These are phyloP conservation scores for Merodon equestris DNA, from an alignment of 2,888 invertebrate genomes.

Conservation along the genomic window DNA sequence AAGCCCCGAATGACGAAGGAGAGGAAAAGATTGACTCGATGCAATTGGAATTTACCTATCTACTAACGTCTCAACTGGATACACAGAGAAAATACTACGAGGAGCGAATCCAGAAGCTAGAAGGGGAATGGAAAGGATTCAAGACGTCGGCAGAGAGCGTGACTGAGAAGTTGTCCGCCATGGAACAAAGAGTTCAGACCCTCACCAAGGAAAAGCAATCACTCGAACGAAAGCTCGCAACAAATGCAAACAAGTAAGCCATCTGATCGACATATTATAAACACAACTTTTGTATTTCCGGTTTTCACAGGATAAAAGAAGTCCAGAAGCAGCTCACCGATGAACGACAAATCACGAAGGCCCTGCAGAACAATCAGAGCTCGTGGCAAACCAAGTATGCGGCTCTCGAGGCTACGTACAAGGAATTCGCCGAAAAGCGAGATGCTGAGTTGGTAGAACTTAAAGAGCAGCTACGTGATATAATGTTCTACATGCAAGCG, in stretches of 20 bases:
- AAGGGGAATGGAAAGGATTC: constrained; percentile 82
- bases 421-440: constrained; percentile 82
- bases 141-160: constrained; percentile 80
- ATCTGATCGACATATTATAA: not conserved
- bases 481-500: constrained; percentile 98
- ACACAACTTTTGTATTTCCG: too few relatives aligned
- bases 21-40: constrained; percentile 95
- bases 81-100: constrained; percentile 96
- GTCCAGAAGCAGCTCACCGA: constrained; percentile 87
- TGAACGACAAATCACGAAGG: constrained; percentile 90
- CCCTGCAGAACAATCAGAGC: constrained; percentile 86
- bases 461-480: constrained; percentile 95
- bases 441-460: constrained; percentile 88
- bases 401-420: constrained; percentile 80
- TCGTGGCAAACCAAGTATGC: constrained; percentile 85
- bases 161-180: constrained; percentile 79
- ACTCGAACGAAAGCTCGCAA: constrained; percentile 85
- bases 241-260: constrained; percentile 82
- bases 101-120: constrained; percentile 83
- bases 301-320: constrained; percentile 81
- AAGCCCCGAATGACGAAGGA: constrained; percentile 83
- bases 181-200: constrained; percentile 80
- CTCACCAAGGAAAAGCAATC: constrained; percentile 84
- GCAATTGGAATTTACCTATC: constrained; percentile 97
- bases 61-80: constrained; percentile 96